Base-by-base conservation (phyloP, 2,888 invertebrate genomes). In the Cistogaster globosa region DNA sequence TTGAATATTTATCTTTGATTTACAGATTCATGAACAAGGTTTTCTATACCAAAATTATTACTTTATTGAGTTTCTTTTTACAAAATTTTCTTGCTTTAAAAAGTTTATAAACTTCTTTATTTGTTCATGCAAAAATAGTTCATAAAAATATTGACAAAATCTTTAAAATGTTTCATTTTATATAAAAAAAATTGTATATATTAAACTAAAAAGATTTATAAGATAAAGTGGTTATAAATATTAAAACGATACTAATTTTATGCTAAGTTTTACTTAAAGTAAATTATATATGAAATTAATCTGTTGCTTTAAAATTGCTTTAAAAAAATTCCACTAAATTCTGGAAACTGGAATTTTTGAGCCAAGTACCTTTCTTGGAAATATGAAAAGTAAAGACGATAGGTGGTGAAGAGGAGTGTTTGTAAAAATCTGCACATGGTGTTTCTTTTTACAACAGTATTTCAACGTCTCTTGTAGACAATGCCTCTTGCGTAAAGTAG, bases 261-360 rank as follows among this genome's bases (percentile, higher is more conserved):
- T 48, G 2, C 2, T 16, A 5, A 3, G 1, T 48, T 16, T 48
- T 48, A 48, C 42, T 42, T n/a, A 48, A 48, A 48, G 45, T 16
- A 48, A 48, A 48, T 16, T n/a, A 12, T 4, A 48, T 42, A 42
- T 12, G 2, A 48, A 48, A 48, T n/a, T 48, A 4, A 57, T 69
- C 74, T 57, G 57, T 69, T 55, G 68, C 69, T 81, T 62, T 53
- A 9, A 71, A 22, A 4, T 11, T n/a, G 22, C 5, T 42, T 12
- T 38, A 62, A 16, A 63, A 53, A 48, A 69, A 48, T 82, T 82
- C 85, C 82, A 82, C 60, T 71, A n/a, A 48, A 20, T 77, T 71
- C 63, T 75, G 74, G 57, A 42, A 69, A 79, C 16, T 55, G 67
- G 42, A 45, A 0, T 32, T 32, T 26, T 26, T 26, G 26, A 26